phyloP scores from a whole-genome alignment of 2,888 invertebrate genomes.

The Coelopa pilipes region DNA sequence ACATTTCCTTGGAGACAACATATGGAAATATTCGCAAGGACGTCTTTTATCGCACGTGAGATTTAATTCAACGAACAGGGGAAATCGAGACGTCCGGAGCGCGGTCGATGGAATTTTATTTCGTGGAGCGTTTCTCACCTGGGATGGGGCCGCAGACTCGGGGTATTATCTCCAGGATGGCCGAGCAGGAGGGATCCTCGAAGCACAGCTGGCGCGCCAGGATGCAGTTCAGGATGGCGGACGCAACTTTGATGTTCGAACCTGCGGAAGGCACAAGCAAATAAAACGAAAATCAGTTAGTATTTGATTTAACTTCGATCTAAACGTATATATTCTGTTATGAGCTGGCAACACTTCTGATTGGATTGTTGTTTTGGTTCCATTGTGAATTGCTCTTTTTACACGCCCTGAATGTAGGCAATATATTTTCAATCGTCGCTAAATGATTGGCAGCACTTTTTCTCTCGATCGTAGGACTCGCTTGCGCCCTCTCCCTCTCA shows the following conservation, averaged over 20 bases:
- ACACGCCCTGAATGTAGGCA: conserved; percentile 20
- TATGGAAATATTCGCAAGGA: too few relatives aligned
- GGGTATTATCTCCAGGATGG: conserved; percentile 90
- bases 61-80: too few relatives aligned
- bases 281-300: conserved; percentile 7
- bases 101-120: too few relatives aligned
- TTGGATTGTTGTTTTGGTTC: not conserved
- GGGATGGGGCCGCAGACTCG: conserved; percentile 91
- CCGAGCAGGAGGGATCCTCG: conserved; percentile 89
- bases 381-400: not conserved
- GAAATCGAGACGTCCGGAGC: too few relatives aligned
- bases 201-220: conserved; percentile 89
- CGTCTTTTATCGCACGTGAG: too few relatives aligned
- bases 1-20: too few relatives aligned
- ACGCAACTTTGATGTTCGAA: conserved; percentile 80
- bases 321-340: too few relatives aligned
- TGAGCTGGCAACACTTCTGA: not conserved
- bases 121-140: conserved; percentile 72
- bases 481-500: not conserved
- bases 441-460: conserved; percentile 16
- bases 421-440: too few relatives aligned
- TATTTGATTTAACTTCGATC: too few relatives aligned
- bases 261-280: conserved; percentile 69
- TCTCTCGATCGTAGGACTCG: not conserved
- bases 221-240: conserved; percentile 88